phyloP scores from a whole-genome alignment of 2,113 vertebrate genomes.

The Dryoscopus gambensis region DNA sequence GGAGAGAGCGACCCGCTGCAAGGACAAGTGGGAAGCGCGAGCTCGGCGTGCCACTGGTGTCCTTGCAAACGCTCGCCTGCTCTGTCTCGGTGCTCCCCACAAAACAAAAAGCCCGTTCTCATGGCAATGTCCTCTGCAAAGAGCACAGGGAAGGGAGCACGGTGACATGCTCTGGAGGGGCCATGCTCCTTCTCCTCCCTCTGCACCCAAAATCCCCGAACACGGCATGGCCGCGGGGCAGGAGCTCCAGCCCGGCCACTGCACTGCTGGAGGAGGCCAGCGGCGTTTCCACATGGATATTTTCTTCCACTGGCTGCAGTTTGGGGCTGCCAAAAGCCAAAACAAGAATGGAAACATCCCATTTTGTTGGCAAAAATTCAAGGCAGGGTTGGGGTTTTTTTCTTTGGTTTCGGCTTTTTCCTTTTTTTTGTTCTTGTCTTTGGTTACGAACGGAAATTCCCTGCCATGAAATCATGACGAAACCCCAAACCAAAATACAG shows the following conservation, averaged over 20 bases:
- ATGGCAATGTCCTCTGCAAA: conserved; percentile 1
- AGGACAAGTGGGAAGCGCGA: conserved; percentile 45
- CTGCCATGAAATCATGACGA: conserved; percentile 59
- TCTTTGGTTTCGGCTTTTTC: background rate
- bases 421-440: background rate
- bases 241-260: background rate
- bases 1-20: conserved; percentile 46
- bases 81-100: conserved; percentile 1
- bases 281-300: conserved; percentile 22
- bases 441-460: conserved; percentile 58
- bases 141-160: background rate
- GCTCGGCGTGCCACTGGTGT: conserved; percentile 2
- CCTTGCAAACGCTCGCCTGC: conserved; percentile 26
- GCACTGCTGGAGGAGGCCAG: background rate
- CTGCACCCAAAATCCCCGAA: background rate
- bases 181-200: background rate
- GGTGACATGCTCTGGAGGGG: background rate
- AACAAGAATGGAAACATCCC: conserved; percentile 65
- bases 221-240: accelerated
- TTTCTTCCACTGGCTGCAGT: conserved; percentile 61
- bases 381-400: background rate
- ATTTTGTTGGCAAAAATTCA: conserved; percentile 52
- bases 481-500: conserved; percentile 57
- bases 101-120: conserved; percentile 4
- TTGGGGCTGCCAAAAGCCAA: conserved; percentile 54